Conservation (phyloP, 2,888 invertebrate species). For the Diaprepes abbreviatus region DNA sequence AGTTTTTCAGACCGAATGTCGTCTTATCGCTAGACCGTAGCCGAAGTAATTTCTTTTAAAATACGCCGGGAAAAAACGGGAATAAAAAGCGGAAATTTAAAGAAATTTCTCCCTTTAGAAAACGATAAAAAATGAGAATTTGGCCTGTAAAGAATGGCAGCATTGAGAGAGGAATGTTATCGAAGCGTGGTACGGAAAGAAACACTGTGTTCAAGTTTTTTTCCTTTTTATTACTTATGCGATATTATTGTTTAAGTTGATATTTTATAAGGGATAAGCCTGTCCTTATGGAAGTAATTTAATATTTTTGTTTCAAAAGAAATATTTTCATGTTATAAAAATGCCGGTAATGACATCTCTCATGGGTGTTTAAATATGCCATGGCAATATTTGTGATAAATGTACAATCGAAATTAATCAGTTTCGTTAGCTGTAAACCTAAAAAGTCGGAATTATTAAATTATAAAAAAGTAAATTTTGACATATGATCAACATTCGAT, state of each 20-base stretch:
- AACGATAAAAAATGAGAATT: conserved; percentile 18
- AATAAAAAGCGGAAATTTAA: conserved; percentile 16
- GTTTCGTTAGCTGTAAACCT: too few species aligned
- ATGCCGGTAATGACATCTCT: too few species aligned
- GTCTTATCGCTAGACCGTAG: conserved; percentile 10
- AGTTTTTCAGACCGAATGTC: neutral
- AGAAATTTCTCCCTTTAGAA: conserved; percentile 15
- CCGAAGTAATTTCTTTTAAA: conserved; percentile 17
- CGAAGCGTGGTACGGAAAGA: conserved; percentile 3
- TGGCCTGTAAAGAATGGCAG: conserved; percentile 12
- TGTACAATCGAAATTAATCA: too few species aligned
- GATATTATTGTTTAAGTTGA: conserved; percentile 12
- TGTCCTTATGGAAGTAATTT: neutral
- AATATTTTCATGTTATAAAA: neutral
- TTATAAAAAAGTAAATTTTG: too few species aligned
- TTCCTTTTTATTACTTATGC: conserved; percentile 16
- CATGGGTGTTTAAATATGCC: too few species aligned
- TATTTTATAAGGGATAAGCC: neutral
- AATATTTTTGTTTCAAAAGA: neutral
- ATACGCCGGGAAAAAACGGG: neutral
- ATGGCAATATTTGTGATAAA: too few species aligned
- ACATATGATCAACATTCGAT: too few species aligned
- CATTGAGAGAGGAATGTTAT: conserved; percentile 7
- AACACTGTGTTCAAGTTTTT: conserved; percentile 3
- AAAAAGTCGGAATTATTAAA: too few species aligned